Conservation (phyloP, 2,888 invertebrate genomes). For the Embidobia sp. region DNA sequence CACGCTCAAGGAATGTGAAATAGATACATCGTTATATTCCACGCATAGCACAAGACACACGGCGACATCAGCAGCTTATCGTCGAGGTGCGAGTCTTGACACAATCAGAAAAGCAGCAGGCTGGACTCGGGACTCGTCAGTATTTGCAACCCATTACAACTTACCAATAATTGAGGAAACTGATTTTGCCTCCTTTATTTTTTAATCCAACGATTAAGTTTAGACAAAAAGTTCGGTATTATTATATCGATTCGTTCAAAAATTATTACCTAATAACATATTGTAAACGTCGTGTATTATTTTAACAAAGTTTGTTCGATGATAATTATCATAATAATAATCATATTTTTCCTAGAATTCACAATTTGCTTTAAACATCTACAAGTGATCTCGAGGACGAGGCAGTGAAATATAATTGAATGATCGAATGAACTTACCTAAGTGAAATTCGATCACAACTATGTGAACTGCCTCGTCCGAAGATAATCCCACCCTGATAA, state of each 20-base stretch:
- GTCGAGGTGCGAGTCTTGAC: constrained; percentile 1
- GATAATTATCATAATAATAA: too few relatives aligned
- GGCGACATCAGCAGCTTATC: constrained; percentile 4
- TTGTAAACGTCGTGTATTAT: too few relatives aligned
- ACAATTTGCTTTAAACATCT: constrained; percentile 10
- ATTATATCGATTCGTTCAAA: too few relatives aligned
- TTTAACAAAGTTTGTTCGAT: too few relatives aligned
- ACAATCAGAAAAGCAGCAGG: constrained; percentile 9
- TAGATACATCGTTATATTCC: background rate
- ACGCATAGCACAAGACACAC: constrained; percentile 15
- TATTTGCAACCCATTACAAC: constrained; percentile 10
- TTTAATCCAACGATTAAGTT: too few relatives aligned
- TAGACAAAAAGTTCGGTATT: too few relatives aligned
- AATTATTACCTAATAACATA: too few relatives aligned
- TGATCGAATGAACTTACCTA: constrained; percentile 13
- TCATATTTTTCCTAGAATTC: too few relatives aligned
- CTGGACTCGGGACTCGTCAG: constrained; percentile 6
- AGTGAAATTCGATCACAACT: constrained; percentile 1
- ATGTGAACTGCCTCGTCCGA: constrained; percentile 4
- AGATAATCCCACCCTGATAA: background rate
- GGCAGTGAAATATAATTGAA: constrained; percentile 5
- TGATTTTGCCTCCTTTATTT: constrained; percentile 6
- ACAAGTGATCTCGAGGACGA: constrained; percentile 18
- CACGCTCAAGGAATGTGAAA: background rate
- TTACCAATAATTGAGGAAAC: background rate